Evolutionary conservation across 2,797 vertebrate genomes (phyloP), one percentile per base, ranked within the genome.

Genomic region (Halcyon leucocephala): DNA sequence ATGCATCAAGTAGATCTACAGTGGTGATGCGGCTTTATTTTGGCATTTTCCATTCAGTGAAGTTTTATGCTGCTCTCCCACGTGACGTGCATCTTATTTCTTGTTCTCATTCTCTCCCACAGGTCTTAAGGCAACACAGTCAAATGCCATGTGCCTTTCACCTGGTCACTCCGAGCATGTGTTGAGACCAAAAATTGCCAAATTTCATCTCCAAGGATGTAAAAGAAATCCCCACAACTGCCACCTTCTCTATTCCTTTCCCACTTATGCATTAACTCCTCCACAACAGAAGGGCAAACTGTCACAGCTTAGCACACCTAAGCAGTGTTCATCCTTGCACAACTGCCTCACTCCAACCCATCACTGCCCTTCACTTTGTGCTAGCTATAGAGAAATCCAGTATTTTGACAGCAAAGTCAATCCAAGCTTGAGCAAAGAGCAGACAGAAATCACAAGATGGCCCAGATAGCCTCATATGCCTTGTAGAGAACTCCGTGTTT

Each of bases 91-190:
- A 24, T 7, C 29, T 78, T 29, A 29, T 10, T 61, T 71, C 41
- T 82, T 70, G 2, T 31, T 78, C 52, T 82, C 15, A 14, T 71
- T 57, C 31, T 22, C 61, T 61, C 71, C 31, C 44, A 61, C 0
- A 0, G 41, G 19, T 15, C 42, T 42, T 37, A 31, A 51, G 1
- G 5, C 28, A 81, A 81, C 37, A 55, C 41, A 70, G 83, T 7
- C 35, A 57, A 76, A 71, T 2, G 18, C 4, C 24, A 21, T 0
- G 0, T 2, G 3, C 3, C 0, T 80, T 46, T 85, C 41, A 51
- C 20, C 4, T 64, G 39, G 29, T 61, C n/a, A 54, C 16, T 46
- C 5, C 17, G 17, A 60, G 35, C 49, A 29, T 0, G 5, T 1
- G 4, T 11, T 15, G 12, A 86, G 31, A 85, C 10, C 57, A 24